These are phyloP conservation scores for Polypedilum pembai DNA, from an alignment of 1,140 invertebrate genomes.

Conservation along the genomic window DNA sequence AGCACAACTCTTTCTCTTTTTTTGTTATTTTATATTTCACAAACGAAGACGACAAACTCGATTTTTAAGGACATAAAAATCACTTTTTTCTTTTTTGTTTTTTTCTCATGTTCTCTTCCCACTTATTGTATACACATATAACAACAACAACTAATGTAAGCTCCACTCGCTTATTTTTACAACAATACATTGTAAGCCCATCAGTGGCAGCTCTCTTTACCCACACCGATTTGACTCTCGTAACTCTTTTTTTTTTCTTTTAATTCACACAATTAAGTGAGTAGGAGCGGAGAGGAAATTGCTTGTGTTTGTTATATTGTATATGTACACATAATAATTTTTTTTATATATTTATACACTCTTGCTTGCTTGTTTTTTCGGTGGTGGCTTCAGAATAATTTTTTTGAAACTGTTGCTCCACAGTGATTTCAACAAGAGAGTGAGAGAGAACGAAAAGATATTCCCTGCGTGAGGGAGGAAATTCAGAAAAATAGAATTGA, in stretches of 20 bases:
- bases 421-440: background rate
- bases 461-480: no score
- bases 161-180: no score
- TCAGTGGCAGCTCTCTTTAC: background rate
- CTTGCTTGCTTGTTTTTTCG: background rate
- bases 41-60: background rate
- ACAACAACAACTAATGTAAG: no score
- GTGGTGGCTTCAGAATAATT: background rate
- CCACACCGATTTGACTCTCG: background rate
- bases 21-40: background rate
- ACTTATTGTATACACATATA: background rate
- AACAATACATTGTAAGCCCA: background rate
- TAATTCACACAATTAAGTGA: slow-evolving; percentile 7
- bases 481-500: no score
- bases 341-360: no score
- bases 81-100: background rate
- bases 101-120: slow-evolving; percentile 1
- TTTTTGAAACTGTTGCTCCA: slow-evolving; percentile 4
- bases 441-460: no score
- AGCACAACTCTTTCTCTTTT: background rate
- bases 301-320: background rate
- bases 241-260: background rate
- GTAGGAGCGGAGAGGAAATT: slow-evolving; percentile 10
- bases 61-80: slow-evolving; percentile 19
- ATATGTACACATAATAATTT: background rate